phyloP scores from a whole-genome alignment of 2,888 invertebrate species.

The Teleogryllus oceanicus region DNA sequence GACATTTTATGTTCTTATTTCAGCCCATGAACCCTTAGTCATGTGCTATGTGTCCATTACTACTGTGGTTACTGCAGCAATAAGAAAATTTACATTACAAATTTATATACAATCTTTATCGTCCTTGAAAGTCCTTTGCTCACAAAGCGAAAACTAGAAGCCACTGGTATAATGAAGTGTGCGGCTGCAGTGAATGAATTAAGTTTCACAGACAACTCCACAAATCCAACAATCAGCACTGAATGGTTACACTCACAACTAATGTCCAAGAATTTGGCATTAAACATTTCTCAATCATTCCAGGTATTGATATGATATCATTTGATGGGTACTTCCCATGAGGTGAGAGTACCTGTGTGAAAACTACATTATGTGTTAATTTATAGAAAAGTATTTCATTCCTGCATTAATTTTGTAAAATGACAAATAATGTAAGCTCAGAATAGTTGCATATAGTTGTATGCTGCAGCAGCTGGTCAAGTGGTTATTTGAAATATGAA shows the following conservation, averaged over 20 bases:
- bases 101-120: conserved; percentile 9
- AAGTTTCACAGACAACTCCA: not conserved
- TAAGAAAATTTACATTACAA: not conserved
- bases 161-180: not conserved
- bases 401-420: not conserved
- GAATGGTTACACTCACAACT: not conserved
- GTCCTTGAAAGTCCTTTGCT: not conserved
- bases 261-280: not conserved
- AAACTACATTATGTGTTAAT: not conserved
- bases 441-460: not conserved
- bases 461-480: conserved; percentile 4
- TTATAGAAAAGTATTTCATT: conserved; percentile 7
- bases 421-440: conserved; percentile 1
- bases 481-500: not conserved
- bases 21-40: not conserved
- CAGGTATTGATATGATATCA: not conserved
- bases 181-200: not conserved
- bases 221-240: not conserved
- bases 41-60: conserved; percentile 3
- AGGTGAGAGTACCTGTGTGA: not conserved
- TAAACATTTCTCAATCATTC: not conserved
- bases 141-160: not conserved
- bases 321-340: not conserved
- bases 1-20: conserved; percentile 18
- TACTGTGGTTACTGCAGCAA: conserved; percentile 10